Evolutionary conservation across 2,797 vertebrate species (phyloP), one percentile per base, ranked within the genome.

Genomic region (Pangasius djambal): DNA sequence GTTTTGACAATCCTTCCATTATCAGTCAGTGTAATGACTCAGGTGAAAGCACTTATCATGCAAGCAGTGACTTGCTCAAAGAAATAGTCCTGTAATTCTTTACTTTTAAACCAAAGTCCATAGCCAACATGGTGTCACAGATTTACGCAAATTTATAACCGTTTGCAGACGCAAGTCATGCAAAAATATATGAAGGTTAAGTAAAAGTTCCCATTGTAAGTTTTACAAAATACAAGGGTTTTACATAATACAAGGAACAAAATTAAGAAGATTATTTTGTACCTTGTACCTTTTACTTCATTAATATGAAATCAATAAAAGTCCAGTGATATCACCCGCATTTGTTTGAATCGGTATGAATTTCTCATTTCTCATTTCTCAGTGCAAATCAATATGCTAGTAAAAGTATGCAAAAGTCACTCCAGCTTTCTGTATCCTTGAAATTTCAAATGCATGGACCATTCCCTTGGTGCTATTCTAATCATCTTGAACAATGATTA

Each of bases 1-100:
- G 48, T 88, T 89, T 83, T 75, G 78, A 70, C 57, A 86, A 83
- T 69, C 87, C 57, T 34, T 86, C 40, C 13, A 61, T 89, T 88
- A 81, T 74, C 65, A 67, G 15, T 57, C 25, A 61, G 25, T 34
- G 50, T 79, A 90, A 59, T 89, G 59, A 77, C 87, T 92, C 78
- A 87, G 85, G 69, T 70, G 22, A 90, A 87, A 75, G 81, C 67
- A 89, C 84, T 88, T 78, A 85, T 87, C 81, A 77, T 16, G 9
- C 55, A 67, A 70, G 75, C 55, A 57, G 55, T 44, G 87, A 89
- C 87, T 84, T 90, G 88, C 50, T 88, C 78, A 89, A 89, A 90
- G 72, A 22, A 86, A 75, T 78, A 59, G 59, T 72, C 77, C 52
- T 81, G 8, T 50, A 31, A 84, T 84, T 34, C 50, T 87, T 65